These are phyloP conservation scores for Apantesis nais DNA, from an alignment of 2,888 invertebrate genomes.

Conservation along the genomic window DNA sequence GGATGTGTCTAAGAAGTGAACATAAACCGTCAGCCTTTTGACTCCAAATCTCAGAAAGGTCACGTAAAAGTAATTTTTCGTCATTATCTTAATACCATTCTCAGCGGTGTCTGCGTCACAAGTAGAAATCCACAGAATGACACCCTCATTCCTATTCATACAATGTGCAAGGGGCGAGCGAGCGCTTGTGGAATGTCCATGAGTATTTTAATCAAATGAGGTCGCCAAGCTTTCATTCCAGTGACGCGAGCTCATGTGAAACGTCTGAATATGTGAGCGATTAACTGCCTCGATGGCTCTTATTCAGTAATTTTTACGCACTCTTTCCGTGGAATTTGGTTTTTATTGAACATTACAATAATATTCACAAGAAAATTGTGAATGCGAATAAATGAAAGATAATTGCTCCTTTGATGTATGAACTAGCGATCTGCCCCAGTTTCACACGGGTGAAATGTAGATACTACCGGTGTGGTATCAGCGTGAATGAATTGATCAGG, in stretches of 20 bases:
- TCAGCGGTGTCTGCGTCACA: not conserved
- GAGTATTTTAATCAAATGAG: constrained; percentile 3
- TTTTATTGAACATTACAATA: not conserved
- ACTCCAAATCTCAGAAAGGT: not conserved
- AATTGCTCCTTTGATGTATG: no score
- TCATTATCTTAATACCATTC: not conserved
- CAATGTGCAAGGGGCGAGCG: not conserved
- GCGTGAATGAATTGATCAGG: no score
- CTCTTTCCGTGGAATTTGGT: not conserved
- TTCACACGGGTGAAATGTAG: no score
- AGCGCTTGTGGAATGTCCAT: not conserved
- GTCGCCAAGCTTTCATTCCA: not conserved
- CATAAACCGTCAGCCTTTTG: not conserved
- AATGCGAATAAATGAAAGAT: not conserved
- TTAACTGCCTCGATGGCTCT: not conserved
- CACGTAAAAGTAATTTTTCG: not conserved
- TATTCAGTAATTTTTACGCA: not conserved
- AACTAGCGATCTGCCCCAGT: no score
- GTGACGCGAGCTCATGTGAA: not conserved
- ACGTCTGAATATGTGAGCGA: not conserved
- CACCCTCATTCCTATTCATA: not conserved
- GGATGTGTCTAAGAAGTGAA: not conserved
- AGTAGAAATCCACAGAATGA: not conserved
- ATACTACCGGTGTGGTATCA: no score
- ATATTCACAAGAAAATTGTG: not conserved